These are phyloP conservation scores for Trinectes maculatus DNA, from an alignment of 2,113 vertebrate genomes.

Conservation along the genomic window DNA sequence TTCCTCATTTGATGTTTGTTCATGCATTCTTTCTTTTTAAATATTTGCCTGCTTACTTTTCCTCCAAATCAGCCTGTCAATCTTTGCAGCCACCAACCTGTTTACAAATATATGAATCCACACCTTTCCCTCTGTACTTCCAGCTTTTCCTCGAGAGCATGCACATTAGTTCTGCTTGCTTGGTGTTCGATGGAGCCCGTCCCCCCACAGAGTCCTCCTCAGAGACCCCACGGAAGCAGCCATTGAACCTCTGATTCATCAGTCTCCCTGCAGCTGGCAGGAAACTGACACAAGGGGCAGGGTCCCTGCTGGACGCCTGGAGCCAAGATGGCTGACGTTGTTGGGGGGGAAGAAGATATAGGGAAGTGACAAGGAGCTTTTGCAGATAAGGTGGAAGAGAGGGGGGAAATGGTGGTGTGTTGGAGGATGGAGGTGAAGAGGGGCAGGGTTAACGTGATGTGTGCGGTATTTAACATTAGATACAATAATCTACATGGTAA, in stretches of 20 bases:
- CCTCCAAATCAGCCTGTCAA: not conserved
- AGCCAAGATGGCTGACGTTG: slow-evolving; percentile 61
- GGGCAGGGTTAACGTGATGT: slow-evolving; percentile 1
- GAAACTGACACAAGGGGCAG: slow-evolving; percentile 57
- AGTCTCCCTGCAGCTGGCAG: slow-evolving; percentile 65
- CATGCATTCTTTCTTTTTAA: slow-evolving; percentile 2
- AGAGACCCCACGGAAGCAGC: slow-evolving; percentile 49
- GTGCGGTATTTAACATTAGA: slow-evolving; percentile 11
- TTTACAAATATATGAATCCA: slow-evolving; percentile 25
- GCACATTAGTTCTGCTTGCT: slow-evolving; percentile 77
- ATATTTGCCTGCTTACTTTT: too few relatives aligned
- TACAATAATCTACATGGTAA: slow-evolving; percentile 34
- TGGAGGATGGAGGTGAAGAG: slow-evolving; percentile 1
- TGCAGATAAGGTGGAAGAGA: slow-evolving; percentile 20
- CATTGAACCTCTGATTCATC: slow-evolving; percentile 69
- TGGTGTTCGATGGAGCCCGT: slow-evolving; percentile 72
- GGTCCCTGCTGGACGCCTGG: slow-evolving; percentile 39
- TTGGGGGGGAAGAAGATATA: slow-evolving; percentile 14
- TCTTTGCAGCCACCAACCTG: slow-evolving; percentile 10
- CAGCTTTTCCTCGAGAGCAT: slow-evolving; percentile 53
- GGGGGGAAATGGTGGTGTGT: not conserved
- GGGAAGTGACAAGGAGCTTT: slow-evolving; percentile 12
- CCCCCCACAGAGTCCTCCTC: slow-evolving; percentile 42
- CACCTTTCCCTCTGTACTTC: slow-evolving; percentile 5
- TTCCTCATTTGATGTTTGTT: slow-evolving; percentile 1